Conservation (phyloP, 2,888 invertebrate genomes). For the Meghimatium bilineatum region DNA sequence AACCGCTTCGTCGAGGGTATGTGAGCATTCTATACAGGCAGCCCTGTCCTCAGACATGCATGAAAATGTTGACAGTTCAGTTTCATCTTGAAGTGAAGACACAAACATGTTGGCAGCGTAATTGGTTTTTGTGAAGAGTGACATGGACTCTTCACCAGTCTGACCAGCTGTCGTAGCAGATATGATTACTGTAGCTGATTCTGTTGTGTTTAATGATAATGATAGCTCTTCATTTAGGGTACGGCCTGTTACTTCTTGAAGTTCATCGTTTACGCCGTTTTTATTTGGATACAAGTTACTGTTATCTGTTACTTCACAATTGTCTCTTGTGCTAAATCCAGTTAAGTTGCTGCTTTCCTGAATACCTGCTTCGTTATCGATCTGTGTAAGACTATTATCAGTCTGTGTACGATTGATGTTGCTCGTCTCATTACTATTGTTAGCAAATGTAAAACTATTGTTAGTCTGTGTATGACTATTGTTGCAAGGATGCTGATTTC, state of each 20-base stretch:
- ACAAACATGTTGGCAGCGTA: neutral
- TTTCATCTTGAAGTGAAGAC: neutral
- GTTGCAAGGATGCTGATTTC: no score
- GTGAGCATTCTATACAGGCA: neutral
- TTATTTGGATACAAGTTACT: neutral
- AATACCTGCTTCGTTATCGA: neutral
- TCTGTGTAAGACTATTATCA: neutral
- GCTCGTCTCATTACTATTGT: no score
- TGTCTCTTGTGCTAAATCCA: neutral
- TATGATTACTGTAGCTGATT: neutral
- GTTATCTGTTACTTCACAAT: neutral
- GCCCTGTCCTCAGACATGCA: neutral
- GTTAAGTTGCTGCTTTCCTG: neutral
- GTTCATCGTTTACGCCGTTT: neutral
- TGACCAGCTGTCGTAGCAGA: neutral
- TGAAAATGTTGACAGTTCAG: neutral
- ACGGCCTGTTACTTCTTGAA: neutral
- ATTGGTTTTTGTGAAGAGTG: neutral
- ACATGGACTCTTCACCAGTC: no score
- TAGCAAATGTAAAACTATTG: no score
- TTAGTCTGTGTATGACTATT: no score
- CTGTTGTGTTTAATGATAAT: neutral
- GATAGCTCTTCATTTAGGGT: neutral
- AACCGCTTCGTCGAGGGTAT: neutral
- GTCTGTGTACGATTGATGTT: no score